These are phyloP conservation scores for Drosophila atripex DNA, from an alignment of 2,888 invertebrate genomes.

Conservation along the genomic window DNA sequence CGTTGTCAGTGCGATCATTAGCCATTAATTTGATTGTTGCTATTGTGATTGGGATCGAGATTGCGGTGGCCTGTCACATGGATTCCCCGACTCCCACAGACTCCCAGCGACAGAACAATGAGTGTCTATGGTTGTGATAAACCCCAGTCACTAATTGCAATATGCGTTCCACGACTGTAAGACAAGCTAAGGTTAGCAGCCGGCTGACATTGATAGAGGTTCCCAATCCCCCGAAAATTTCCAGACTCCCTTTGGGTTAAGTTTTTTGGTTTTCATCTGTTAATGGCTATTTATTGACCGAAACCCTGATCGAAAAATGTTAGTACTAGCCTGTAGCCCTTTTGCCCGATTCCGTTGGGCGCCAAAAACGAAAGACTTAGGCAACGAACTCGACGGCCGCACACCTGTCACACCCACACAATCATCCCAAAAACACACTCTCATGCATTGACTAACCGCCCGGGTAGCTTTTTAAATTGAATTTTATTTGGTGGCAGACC, in stretches of 20 bases:
- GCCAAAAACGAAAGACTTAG: constrained; percentile 63
- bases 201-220: not conserved
- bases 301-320: not conserved
- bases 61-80: constrained; percentile 25
- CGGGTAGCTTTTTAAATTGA: constrained; percentile 56
- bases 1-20: constrained; percentile 35
- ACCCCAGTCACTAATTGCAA: constrained; percentile 8
- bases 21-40: constrained; percentile 40
- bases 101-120: constrained; percentile 27
- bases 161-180: constrained; percentile 29
- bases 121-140: constrained; percentile 21
- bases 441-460: constrained; percentile 50
- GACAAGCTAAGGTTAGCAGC: not conserved
- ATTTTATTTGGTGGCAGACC: constrained; percentile 41
- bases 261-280: not conserved
- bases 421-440: constrained; percentile 8
- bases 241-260: not conserved
- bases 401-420: constrained; percentile 47
- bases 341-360: constrained; percentile 8
- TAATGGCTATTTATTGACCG: not conserved
- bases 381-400: constrained; percentile 71
- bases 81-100: constrained; percentile 1
- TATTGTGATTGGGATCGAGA: constrained; percentile 4
- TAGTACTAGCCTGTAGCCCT: constrained; percentile 1
- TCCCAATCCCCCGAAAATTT: not conserved